Evolutionary conservation across 2,888 invertebrate species (phyloP).

Genomic region (Leucoma salicis): DNA sequence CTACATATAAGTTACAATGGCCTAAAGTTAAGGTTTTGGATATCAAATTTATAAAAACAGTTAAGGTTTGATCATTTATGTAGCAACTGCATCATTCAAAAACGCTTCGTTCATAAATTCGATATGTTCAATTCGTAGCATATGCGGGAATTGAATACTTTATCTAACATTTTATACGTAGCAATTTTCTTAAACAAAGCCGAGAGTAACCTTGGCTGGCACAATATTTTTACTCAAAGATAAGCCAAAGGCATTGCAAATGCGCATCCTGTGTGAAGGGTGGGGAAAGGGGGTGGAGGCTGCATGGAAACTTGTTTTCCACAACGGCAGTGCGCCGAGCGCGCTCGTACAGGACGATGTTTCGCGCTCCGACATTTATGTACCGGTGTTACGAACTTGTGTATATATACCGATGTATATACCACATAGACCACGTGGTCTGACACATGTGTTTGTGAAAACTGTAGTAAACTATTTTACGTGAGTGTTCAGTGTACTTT

Average conservation of each 20-base stretch:
- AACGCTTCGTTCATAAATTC: not conserved
- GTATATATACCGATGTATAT: slow-evolving; percentile 27
- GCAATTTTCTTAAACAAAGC: slow-evolving; percentile 35
- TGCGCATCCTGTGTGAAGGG: slow-evolving; percentile 56
- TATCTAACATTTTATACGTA: slow-evolving; percentile 10
- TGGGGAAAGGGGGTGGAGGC: slow-evolving; percentile 58
- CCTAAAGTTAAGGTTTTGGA: too few species aligned
- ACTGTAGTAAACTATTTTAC: slow-evolving; percentile 16
- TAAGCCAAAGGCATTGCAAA: slow-evolving; percentile 61
- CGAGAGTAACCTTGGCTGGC: slow-evolving; percentile 33
- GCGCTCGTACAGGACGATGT: slow-evolving; percentile 42
- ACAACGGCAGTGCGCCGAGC: slow-evolving; percentile 68
- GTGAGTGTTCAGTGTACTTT: slow-evolving; percentile 17
- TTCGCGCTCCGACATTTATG: slow-evolving; percentile 30
- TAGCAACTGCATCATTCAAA: not conserved
- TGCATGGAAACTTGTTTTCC: slow-evolving; percentile 65
- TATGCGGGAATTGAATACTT: slow-evolving; percentile 2
- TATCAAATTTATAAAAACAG: too few species aligned
- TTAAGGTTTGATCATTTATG: too few species aligned
- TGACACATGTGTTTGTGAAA: slow-evolving; percentile 3
- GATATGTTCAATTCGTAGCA: too few species aligned
- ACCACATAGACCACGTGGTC: slow-evolving; percentile 20
- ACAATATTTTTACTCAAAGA: slow-evolving; percentile 44
- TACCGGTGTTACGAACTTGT: slow-evolving; percentile 14
- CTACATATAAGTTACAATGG: too few species aligned